phyloP scores from a whole-genome alignment of 2,797 vertebrate genomes.

The Siniperca undulata region DNA sequence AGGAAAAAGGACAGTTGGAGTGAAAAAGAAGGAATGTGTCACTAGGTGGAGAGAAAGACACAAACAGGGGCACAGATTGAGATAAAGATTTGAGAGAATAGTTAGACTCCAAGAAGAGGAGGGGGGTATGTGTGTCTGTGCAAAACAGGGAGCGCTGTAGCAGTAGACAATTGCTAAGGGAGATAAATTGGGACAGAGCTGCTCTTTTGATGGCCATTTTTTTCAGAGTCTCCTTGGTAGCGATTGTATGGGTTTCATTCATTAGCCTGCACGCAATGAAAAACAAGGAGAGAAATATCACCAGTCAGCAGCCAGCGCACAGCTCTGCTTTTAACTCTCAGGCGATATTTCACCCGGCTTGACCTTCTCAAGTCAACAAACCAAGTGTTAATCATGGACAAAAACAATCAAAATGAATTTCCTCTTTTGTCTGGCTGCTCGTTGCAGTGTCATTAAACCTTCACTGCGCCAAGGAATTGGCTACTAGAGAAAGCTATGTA shows the following conservation, averaged over 20 bases:
- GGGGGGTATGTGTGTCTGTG: conserved; percentile 28
- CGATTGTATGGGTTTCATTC: conserved; percentile 77
- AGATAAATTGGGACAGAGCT: conserved; percentile 75
- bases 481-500: conserved; percentile 46
- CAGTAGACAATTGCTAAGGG: conserved; percentile 59
- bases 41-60: conserved; percentile 49
- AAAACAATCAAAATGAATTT: conserved; percentile 59
- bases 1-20: conserved; percentile 39
- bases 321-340: conserved; percentile 45
- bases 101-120: conserved; percentile 38
- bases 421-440: conserved; percentile 51
- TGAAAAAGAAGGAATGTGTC: conserved; percentile 43
- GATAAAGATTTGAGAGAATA: conserved; percentile 59
- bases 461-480: conserved; percentile 27
- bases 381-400: conserved; percentile 69
- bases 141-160: conserved; percentile 45
- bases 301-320: conserved; percentile 67
- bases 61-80: conserved; percentile 45
- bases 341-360: conserved; percentile 64
- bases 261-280: conserved; percentile 66
- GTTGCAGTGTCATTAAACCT: conserved; percentile 42
- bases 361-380: conserved; percentile 77
- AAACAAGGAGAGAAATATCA: conserved; percentile 79
- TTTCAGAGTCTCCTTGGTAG: conserved; percentile 78
- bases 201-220: conserved; percentile 70